Evolutionary conservation across 2,797 vertebrate genomes (phyloP), one percentile per base, ranked within the genome.

Genomic region (Trematomus bernacchii): DNA sequence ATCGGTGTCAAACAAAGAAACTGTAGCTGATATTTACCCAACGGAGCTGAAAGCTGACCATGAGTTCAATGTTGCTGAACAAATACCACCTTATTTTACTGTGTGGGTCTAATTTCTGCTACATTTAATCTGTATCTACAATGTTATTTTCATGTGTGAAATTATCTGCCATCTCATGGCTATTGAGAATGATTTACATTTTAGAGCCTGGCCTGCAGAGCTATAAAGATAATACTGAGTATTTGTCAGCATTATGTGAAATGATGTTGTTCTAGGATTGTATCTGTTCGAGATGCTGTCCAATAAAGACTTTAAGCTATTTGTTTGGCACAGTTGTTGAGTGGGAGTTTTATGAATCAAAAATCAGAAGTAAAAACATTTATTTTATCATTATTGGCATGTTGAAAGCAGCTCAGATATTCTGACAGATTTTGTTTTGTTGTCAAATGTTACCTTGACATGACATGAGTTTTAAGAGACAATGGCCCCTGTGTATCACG

Each of bases 271-370:
- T 70, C 18, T 53, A 37, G 57, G 59, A 76, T 51, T 81, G 50
- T 13, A 63, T 79, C 46, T 86, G 74, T 82, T 83, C 47, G 84
- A 91, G 59, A 85, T 37, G 73, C 77, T 87, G 88, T 92, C 87
- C 73, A 92, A 94, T 91, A 92, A 92, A 93, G 15, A 82, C 72
- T 87, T 90, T 81, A 3, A 75, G 75, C 59, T 66, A 75, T 80
- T 62, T 76, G 52, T 79, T 73, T 83, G 59, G 65, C 15, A 76
- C n/a, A 18, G 27, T 16, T 80, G 51, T 73, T 82, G 37, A 55
- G 21, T 66, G 73, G 52, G 48, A 55, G n/a, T 50, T 75, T 76
- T 15, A 50, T 54, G 37, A 53, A 43, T 47, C 14, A 21, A 42
- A 23, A 23, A 4, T 63, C 21, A n/a, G 1, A 27, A 40, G 19